These are phyloP conservation scores for Cirrhinus mrigala DNA, from an alignment of 2,797 vertebrate genomes.

Conservation along the genomic window DNA sequence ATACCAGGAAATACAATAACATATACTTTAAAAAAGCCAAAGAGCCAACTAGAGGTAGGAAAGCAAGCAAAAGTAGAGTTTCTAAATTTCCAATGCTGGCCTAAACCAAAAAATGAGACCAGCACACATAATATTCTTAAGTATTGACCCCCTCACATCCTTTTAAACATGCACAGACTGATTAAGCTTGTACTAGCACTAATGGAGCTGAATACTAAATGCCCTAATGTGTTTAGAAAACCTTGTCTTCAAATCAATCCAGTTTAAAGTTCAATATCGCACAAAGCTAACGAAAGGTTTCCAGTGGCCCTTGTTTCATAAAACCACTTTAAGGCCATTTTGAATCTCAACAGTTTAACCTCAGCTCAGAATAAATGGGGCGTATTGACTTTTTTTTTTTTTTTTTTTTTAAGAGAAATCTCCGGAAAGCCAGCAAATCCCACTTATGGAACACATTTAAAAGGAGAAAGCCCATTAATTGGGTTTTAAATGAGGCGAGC, in stretches of 20 bases:
- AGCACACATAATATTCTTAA: neutral
- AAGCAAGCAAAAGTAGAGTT: neutral
- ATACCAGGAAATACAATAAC: conserved; percentile 60
- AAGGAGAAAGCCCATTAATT: conserved; percentile 71
- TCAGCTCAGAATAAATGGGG: conserved; percentile 54
- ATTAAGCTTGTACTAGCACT: conserved; percentile 1
- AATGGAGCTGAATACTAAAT: conserved; percentile 19
- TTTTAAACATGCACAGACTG: conserved; percentile 4
- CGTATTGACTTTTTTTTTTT: conserved; percentile 59
- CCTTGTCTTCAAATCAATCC: conserved; percentile 47
- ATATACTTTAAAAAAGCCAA: conserved; percentile 45
- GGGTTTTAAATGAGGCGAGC: conserved; percentile 68
- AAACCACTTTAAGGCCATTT: conserved; percentile 57
- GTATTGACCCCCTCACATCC: neutral
- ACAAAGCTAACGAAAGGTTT: conserved; percentile 48
- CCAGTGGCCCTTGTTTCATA: conserved; percentile 45
- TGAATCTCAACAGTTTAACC: conserved; percentile 57
- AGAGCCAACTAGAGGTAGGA: neutral
- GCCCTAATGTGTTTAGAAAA: conserved; percentile 44
- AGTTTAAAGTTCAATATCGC: conserved; percentile 48
- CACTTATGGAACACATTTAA: conserved; percentile 60
- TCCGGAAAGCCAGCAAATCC: conserved; percentile 60
- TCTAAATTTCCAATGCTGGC: neutral
- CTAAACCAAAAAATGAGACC: neutral
- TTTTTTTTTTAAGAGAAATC: conserved; percentile 49